Evolutionary conservation across 1,140 invertebrate genomes (phyloP), one percentile per base, ranked within the genome.

Genomic region (Conopomorpha cramerella): DNA sequence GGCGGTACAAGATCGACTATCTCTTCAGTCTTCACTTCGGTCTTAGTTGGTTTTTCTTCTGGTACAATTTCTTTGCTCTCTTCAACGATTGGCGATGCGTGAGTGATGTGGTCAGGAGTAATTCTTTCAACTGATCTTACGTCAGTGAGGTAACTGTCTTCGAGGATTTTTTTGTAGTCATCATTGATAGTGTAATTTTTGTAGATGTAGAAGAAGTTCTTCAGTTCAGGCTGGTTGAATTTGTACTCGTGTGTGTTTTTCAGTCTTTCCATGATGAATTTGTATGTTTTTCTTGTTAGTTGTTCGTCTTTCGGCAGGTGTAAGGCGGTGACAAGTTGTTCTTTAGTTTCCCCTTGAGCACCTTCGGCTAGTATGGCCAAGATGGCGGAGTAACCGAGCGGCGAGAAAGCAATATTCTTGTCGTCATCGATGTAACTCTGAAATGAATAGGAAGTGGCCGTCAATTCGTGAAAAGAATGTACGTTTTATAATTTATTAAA

Each of bases 201-300:
- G 48, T 85, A 85, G 27, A 85, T 78, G 42, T 86, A 86, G 46
- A 86, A 81, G 73, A 78, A 86, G 38, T 82, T 84, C 52, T 83
- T 82, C 44, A 85, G 78, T 43, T 84, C 82, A 10, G 84, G 83
- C 42, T 72, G 62, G 49, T 72, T 67, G 31, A 66, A 61, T 65
- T 76, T 58, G 49, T 77, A 79, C 36, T 80, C 72, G n/a, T 79
- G 67, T 15, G 71, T 81, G 39, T 80, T 78, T 43, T 80, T 80
- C 26, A 79, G 40, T 39, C 73, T 66, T 25, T 74, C 59, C 60
- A 83, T 58, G 7, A 82, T 77, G 12, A 60, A 65, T 8, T 65
- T 53, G 30, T 78, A 82, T 15, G 70, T 77, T 35, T 62, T 64
- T 43, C 81, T 71, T 2, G 66, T 70, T 0, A 74, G 45, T 7